phyloP scores from a whole-genome alignment of 2,888 invertebrate species.

The Oscheius sp. region DNA sequence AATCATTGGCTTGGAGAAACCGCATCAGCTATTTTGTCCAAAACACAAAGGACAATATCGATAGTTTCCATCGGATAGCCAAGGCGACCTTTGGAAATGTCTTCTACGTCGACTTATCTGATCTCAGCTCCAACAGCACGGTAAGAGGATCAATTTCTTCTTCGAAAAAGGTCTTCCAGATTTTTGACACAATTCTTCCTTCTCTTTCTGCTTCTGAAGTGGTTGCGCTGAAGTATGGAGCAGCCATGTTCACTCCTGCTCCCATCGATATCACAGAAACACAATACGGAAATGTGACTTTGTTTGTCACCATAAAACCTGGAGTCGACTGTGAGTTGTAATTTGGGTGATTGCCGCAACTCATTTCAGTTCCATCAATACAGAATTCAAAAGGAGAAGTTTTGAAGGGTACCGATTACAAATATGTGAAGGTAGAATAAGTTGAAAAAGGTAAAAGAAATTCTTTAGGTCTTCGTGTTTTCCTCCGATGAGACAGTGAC shows the following conservation, averaged over 20 bases:
- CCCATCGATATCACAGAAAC: not conserved
- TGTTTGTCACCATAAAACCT: not conserved
- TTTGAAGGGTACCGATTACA: not conserved
- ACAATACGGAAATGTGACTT: not conserved
- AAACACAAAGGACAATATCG: conserved; percentile 40
- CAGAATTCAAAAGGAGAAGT: not conserved
- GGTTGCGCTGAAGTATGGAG: not conserved
- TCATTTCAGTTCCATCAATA: not conserved
- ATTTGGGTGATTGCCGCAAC: not conserved
- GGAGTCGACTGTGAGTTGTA: not conserved
- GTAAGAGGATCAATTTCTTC: too few relatives aligned
- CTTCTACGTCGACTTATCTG: conserved; percentile 40
- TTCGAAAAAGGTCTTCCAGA: not conserved
- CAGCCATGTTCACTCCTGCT: too few relatives aligned
- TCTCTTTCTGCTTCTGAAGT: not conserved
- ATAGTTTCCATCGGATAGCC: conserved; percentile 42
- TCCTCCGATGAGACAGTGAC: not conserved
- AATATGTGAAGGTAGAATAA: not conserved
- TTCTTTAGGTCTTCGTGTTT: not conserved
- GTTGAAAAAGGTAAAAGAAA: not conserved
- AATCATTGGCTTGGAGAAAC: conserved; percentile 17
- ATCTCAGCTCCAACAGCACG: conserved; percentile 4
- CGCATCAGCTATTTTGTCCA: conserved; percentile 3
- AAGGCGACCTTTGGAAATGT: conserved; percentile 47
- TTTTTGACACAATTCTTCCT: not conserved